Evolutionary conservation across 2,113 vertebrate genomes (phyloP), one percentile per base, ranked within the genome.

Genomic region (Puntigrus tetrazona): DNA sequence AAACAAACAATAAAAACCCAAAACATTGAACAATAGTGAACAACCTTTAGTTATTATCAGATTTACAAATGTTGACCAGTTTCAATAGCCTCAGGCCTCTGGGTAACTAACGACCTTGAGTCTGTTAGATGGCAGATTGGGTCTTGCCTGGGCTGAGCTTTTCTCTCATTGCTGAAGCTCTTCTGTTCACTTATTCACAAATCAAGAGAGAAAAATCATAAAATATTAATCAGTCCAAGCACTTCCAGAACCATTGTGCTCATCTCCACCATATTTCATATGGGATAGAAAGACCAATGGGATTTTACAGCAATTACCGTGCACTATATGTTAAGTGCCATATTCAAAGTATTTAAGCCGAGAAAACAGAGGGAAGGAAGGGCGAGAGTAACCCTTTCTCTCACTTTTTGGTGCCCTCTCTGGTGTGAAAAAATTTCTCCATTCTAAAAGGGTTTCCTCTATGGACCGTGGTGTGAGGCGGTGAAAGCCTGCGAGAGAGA

Each of bases 191-290:
- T 45, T 63, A 80, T 65, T 65, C 78, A 70, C 79, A 69, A 81
- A 70, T 52, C 79, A 81, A 81, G 79, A 81, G 63, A 80, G 41
- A 65, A 63, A 81, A 81, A 81, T 50, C 41, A 81, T 78, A 36
- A 78, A 65, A 67, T 78, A 55, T 78, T 78, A 57, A 70, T 59
- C 50, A 31, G 76, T 73, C 67, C 34, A n/a, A 79, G 63, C 47
- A 55, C 36, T 29, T 78, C 16, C 34, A 57, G 75, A 38, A 57
- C 31, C 50, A 73, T 45, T 59, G 67, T 59, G 41, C 41, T 77
- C 27, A 76, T 65, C 83, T 45, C 16, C 38, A 47, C 65, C 20
- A 81, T 52, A 52, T 69, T 52, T 81, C 65, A 80, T 70, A 63
- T 11, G 16, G 63, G 47, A 70, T 69, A 52, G 75, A 55, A 47